Evolutionary conservation across 2,888 invertebrate genomes (phyloP), one percentile per base, ranked within the genome.

Genomic region (Drosophila subsilvestris): DNA sequence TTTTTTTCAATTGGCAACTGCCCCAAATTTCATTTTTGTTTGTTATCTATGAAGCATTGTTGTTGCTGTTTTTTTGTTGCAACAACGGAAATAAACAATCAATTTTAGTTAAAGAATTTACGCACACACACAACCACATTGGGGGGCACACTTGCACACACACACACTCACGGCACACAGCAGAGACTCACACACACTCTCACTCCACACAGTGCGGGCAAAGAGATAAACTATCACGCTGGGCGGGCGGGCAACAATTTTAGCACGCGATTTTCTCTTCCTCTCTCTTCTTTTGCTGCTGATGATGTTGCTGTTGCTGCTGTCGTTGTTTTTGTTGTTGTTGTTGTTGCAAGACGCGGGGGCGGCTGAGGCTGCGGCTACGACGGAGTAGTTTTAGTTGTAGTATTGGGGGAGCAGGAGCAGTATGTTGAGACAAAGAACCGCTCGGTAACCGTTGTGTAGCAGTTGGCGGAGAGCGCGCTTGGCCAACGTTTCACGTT

Each of bases 401-500:
- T 47, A 29, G 57, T 57, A 48, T 47, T 57, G 57, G 60, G 44
- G 60, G 22, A 37, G 37, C 51, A 37, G 37, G 37, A 37, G 37
- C 37, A 37, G 37, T 37, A 14, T 37, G 14, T 37, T 37, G 14
- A 37, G 37, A 37, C 79, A 74, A 58, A 63, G 67, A 75, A 55
- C 54, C 55, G 54, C 54, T 49, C 25, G 49, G 57, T 63, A 71
- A 74, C 74, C 71, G 71, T 74, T 73, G 74, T 57, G 65, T 73
- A 73, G 70, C 74, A 63, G 70, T 74, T 69, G 78, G 85, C 82
- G 81, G 72, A 67, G 43, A 67, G 59, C 89, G 89, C 90, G 90
- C 90, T 87, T 83, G 76, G 89, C 90, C 91, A 89, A 89, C 90
- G 90, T 88, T 90, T 85, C 87, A 87, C 88, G 88, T 89, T 90